Evolutionary conservation across 2,888 invertebrate species (phyloP).

Genomic region (Lissocephala sabroskyi): DNA sequence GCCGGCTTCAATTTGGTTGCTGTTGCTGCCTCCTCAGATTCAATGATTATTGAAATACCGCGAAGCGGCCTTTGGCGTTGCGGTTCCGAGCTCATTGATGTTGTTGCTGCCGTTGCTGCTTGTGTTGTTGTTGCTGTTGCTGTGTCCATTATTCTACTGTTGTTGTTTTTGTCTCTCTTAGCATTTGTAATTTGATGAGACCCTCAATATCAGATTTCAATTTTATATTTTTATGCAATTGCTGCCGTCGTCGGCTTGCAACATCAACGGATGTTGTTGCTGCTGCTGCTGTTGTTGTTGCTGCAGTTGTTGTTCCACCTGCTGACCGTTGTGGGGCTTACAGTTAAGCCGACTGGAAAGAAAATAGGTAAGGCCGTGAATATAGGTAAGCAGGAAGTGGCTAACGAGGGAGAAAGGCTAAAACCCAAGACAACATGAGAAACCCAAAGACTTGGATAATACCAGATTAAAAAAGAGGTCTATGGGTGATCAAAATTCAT

Average conservation of each 20-base stretch:
- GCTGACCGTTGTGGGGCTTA: slow-evolving; percentile 46
- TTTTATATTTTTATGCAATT: slow-evolving; percentile 39
- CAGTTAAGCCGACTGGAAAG: slow-evolving; percentile 51
- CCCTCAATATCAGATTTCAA: slow-evolving; percentile 35
- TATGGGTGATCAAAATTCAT: too few species aligned
- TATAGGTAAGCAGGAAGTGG: not conserved
- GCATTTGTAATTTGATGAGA: slow-evolving; percentile 36
- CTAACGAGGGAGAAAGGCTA: not conserved
- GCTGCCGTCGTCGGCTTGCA: slow-evolving; percentile 12
- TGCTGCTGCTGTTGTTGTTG: slow-evolving; percentile 18
- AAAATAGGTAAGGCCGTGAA: slow-evolving; percentile 5
- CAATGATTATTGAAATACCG: slow-evolving; percentile 59
- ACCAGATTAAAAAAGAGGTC: too few species aligned
- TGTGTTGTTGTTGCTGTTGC: slow-evolving; percentile 13
- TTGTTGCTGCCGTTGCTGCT: slow-evolving; percentile 16
- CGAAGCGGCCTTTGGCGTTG: slow-evolving; percentile 43
- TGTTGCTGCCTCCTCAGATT: slow-evolving; percentile 28
- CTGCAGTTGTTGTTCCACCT: slow-evolving; percentile 3
- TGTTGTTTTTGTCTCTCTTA: slow-evolving; percentile 9
- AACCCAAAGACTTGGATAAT: too few species aligned
- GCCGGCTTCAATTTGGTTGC: slow-evolving; percentile 9
- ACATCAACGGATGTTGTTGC: slow-evolving; percentile 25
- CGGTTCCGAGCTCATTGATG: slow-evolving; percentile 24
- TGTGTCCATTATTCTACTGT: slow-evolving; percentile 17
- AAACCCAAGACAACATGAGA: not conserved